phyloP scores from a whole-genome alignment of 1,140 invertebrate species.

The Magallana gigas region DNA sequence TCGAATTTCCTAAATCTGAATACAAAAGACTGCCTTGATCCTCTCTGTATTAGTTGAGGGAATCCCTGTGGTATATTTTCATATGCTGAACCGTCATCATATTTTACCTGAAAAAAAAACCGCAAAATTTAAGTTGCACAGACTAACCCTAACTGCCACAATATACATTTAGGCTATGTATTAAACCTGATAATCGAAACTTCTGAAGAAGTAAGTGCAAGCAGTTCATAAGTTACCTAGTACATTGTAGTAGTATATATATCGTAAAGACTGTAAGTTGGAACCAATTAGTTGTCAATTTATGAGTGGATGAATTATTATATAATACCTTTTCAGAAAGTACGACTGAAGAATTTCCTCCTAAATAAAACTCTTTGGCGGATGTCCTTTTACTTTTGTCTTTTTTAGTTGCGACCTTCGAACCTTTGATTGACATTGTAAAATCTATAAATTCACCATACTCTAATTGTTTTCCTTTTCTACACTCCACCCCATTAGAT shows the following conservation, averaged over 20 bases:
- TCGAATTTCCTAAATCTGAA: constrained; percentile 7
- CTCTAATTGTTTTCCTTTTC: neutral
- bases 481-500: neutral
- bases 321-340: neutral
- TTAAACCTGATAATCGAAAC: too few species aligned
- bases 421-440: constrained; percentile 26
- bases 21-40: neutral
- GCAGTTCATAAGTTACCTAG: too few species aligned
- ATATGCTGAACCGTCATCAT: neutral
- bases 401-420: neutral
- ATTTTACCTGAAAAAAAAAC: neutral
- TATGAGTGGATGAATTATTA: too few species aligned
- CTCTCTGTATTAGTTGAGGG: neutral
- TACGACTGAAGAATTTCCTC: neutral
- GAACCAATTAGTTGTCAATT: too few species aligned
- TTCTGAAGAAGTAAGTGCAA: too few species aligned
- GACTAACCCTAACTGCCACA: too few species aligned
- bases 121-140: too few species aligned
- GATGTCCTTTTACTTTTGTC: neutral
- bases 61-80: constrained; percentile 8
- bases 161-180: too few species aligned
- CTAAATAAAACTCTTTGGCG: neutral
- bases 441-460: constrained; percentile 40
- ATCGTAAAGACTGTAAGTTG: too few species aligned
- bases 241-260: too few species aligned